Base-by-base conservation (phyloP, 1,140 invertebrate genomes). In the Caerostris extrusa region DNA sequence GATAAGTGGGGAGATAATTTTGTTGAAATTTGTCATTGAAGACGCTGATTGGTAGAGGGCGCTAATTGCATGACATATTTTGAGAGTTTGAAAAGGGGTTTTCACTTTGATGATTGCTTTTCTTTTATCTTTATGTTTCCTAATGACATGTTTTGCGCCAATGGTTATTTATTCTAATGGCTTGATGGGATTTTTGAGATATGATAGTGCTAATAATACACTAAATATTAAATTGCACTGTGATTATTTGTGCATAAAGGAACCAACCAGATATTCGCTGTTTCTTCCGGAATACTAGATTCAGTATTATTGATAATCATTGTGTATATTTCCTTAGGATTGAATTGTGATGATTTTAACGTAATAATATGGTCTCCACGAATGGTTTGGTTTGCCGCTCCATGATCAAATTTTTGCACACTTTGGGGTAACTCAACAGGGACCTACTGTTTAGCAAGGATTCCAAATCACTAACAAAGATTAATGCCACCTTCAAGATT, bases 51-150 rank as follows among this genome's bases (percentile, higher is more conserved):
- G 71, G 71, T 53, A 77, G 71, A 12, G 71, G 53, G 14, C 71
- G 34, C 50, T 77, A 77, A 77, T 77, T 77, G 71, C 50, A 77
- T 77, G 71, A 77, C 71, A 77, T 77, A 77, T 77, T 77, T 77
- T 77, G 34, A 34, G 69, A 77, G 71, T 77, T 77, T 77, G 71
- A 53, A 77, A 77, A 50, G 71, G 19, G 34, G 50, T 77, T 77
- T 34, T 34, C 10, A 34, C 10, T 50, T 53, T 77, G 50, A 12
- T 77, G 50, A 12, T 12, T 77, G 50, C 5, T 77, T 53, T 71
- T 7, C 34, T 34, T 34, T 34, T 34, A 34, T 2, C 34, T 34
- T 34, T 34, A 34, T 34, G 34, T 34, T 34, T 34, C 34, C 34
- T 34, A 10, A 77, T 77, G 34, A 10, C 69, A 50, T 77, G 69